phyloP scores from a whole-genome alignment of 2,113 vertebrate genomes.

The Gobius niger region DNA sequence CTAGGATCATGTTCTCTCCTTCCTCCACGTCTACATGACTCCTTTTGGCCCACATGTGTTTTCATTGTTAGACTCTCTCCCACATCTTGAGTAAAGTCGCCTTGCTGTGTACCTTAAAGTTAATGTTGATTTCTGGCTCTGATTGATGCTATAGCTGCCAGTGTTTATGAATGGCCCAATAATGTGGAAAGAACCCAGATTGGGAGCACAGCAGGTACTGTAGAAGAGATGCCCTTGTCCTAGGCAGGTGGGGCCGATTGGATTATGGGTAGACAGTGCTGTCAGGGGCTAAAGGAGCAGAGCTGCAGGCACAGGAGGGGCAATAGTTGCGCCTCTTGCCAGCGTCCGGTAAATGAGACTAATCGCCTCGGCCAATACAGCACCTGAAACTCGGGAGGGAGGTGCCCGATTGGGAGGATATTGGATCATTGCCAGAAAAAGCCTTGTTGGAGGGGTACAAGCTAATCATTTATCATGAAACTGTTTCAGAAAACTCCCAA shows the following conservation, averaged over 20 bases:
- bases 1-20: conserved; percentile 69
- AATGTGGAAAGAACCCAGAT: conserved; percentile 60
- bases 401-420: neutral
- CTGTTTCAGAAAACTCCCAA: too few relatives aligned
- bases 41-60: conserved; percentile 46
- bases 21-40: conserved; percentile 33
- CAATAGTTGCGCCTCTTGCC: conserved; percentile 74
- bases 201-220: conserved; percentile 37
- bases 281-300: conserved; percentile 63
- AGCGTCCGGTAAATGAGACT: conserved; percentile 72
- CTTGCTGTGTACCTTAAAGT: too few relatives aligned
- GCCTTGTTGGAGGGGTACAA: neutral
- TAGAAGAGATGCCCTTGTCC: conserved; percentile 60
- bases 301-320: conserved; percentile 65
- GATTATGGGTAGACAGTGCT: conserved; percentile 69
- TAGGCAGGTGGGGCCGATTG: conserved; percentile 62
- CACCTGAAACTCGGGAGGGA: conserved; percentile 69
- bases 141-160: conserved; percentile 36
- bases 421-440: neutral
- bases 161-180: conserved; percentile 70
- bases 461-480: too few relatives aligned
- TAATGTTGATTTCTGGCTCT: too few relatives aligned
- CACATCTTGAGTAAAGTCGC: too few relatives aligned
- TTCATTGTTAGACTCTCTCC: too few relatives aligned
- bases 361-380: conserved; percentile 62